These are phyloP conservation scores for Chrysoperla carnea DNA, from an alignment of 1,140 invertebrate genomes.

Conservation along the genomic window DNA sequence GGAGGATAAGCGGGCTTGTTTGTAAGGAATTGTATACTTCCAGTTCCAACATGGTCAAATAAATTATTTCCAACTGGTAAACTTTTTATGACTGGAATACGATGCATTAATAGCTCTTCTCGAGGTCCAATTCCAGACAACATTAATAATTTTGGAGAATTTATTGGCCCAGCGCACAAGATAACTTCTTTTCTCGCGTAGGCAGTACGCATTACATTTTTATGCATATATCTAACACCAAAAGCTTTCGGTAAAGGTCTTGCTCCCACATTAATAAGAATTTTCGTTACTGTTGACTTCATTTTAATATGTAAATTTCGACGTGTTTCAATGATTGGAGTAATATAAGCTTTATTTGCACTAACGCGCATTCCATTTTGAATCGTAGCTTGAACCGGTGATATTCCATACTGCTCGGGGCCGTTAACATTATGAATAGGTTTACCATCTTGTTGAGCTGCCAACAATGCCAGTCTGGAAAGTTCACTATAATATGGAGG, in stretches of 20 bases:
- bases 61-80: slow-evolving; percentile 42
- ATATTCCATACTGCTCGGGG: slow-evolving; percentile 35
- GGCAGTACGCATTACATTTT: slow-evolving; percentile 26
- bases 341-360: slow-evolving; percentile 34
- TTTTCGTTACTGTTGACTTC: slow-evolving; percentile 36
- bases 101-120: slow-evolving; percentile 39
- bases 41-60: slow-evolving; percentile 35
- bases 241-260: slow-evolving; percentile 27
- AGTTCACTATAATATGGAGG: slow-evolving; percentile 30
- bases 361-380: slow-evolving; percentile 40
- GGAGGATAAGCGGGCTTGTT: slow-evolving; percentile 16
- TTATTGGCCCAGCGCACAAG: slow-evolving; percentile 45
- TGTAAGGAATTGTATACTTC: background rate
- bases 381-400: slow-evolving; percentile 41
- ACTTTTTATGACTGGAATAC: slow-evolving; percentile 35
- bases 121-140: slow-evolving; percentile 55
- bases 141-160: slow-evolving; percentile 51
- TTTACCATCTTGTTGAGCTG: slow-evolving; percentile 40
- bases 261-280: slow-evolving; percentile 32
- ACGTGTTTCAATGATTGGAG: slow-evolving; percentile 27
- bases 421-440: slow-evolving; percentile 50
- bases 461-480: slow-evolving; percentile 42
- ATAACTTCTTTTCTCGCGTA: slow-evolving; percentile 44
- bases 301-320: slow-evolving; percentile 47
- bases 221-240: slow-evolving; percentile 34